Evolutionary conservation across 1,140 invertebrate genomes (phyloP).

Genomic region (Condylostylus longicornis): DNA sequence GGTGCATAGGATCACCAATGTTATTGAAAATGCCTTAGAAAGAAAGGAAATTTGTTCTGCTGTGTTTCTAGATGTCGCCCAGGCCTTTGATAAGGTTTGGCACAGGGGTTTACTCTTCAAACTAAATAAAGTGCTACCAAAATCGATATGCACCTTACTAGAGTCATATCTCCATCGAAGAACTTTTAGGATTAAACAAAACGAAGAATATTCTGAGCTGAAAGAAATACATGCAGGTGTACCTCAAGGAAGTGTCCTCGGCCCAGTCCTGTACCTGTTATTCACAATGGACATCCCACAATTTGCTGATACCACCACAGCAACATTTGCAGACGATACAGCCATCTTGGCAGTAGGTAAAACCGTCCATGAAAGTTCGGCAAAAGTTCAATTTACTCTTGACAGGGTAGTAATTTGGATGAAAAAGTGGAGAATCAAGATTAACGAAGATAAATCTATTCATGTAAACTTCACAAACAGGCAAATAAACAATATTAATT

Average conservation of each 20-base stretch:
- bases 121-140: slow-evolving; percentile 3
- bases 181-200: slow-evolving; percentile 12
- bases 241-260: slow-evolving; percentile 15
- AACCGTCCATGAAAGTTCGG: slow-evolving; percentile 2
- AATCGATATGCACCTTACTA: slow-evolving; percentile 6
- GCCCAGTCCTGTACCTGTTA: slow-evolving; percentile 11
- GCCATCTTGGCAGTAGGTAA: slow-evolving; percentile 6
- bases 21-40: slow-evolving; percentile 12
- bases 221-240: slow-evolving; percentile 12
- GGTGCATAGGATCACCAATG: slow-evolving; percentile 9
- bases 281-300: slow-evolving; percentile 12
- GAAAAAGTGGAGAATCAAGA: slow-evolving; percentile 15
- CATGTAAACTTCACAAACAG: slow-evolving; percentile 13
- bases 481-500: background rate
- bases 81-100: slow-evolving; percentile 23
- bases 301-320: slow-evolving; percentile 4
- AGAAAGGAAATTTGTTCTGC: slow-evolving; percentile 16
- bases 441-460: slow-evolving; percentile 18
- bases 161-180: slow-evolving; percentile 11
- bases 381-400: slow-evolving; percentile 10
- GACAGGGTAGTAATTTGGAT: slow-evolving; percentile 9
- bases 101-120: slow-evolving; percentile 19
- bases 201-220: slow-evolving; percentile 8
- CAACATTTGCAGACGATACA: slow-evolving; percentile 18
- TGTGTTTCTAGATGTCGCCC: slow-evolving; percentile 16